Evolutionary conservation across 2,888 invertebrate genomes (phyloP), one percentile per base, ranked within the genome.

Genomic region (Gibbula magus): DNA sequence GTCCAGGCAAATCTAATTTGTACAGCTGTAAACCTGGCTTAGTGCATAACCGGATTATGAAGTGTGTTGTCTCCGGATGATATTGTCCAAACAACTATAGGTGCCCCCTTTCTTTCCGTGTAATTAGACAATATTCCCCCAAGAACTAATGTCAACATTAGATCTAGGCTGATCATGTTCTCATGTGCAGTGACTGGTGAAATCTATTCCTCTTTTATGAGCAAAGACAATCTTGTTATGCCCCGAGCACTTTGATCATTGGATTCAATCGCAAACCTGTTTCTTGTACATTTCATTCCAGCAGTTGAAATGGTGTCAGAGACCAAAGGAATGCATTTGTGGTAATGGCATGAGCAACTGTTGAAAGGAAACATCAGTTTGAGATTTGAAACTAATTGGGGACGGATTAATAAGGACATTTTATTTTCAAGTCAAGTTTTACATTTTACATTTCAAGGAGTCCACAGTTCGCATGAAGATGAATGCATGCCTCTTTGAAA

Each of bases 41-140:
- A n/a, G 35, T 35, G 20, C 29, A 39, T 70, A 39, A 39, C 70
- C 16, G 29, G 70, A 29, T 70, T 70, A 70, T 70, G 70, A 70
- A 70, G n/a, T 39, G 5, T 70, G 32, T 70, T 70, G 70, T 70
- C 70, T 70, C 70, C 70, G 39, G 70, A 70, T 32, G 20, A 70
- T 29, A 29, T 70, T 70, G 70, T 70, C 70, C 70, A 70, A 70
- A 70, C 35, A 70, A 70, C 39, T 70, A 20, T 22, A 29, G 32
- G 32, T 70, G 70, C 70, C 32, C n/a, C 70, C 39, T n/a, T 35
- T 70, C 35, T 18, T 70, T 18, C 70, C n/a, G 39, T 39, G 70
- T 70, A 70, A 70, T 70, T 70, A 70, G 70, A 70, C 70, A 39
- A 32, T 70, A 70, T 70, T 70, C 70, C 70, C 70, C 39, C 70